Evolutionary conservation across 2,797 vertebrate species (phyloP).

Genomic region (Phataginus tricuspis): DNA sequence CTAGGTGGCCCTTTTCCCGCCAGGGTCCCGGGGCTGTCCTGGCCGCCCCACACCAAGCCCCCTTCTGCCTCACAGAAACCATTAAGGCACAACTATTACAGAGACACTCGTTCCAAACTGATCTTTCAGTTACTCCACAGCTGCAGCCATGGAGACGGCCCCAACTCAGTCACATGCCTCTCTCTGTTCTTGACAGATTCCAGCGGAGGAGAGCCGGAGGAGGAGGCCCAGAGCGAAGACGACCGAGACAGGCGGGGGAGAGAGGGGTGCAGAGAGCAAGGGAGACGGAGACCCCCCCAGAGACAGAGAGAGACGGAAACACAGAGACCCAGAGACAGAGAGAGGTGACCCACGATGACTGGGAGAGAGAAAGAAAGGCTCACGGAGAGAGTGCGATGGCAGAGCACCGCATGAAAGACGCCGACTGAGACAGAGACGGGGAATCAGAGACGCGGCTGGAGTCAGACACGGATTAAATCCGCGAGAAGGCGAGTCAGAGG

Average conservation of each 20-base stretch:
- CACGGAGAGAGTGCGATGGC: fast-evolving
- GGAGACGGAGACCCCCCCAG: background rate
- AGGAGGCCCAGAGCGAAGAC: background rate
- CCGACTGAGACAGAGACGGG: background rate
- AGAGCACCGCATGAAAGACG: background rate
- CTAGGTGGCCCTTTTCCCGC: background rate
- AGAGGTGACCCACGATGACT: background rate
- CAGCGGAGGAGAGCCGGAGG: background rate
- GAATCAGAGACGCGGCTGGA: background rate
- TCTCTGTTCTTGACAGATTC: constrained; percentile 72
- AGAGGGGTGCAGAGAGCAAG: background rate
- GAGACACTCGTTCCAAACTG: constrained; percentile 67
- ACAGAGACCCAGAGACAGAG: background rate
- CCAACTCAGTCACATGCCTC: constrained; percentile 72
- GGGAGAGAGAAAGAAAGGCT: background rate
- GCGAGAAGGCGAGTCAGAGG: background rate
- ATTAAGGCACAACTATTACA: constrained; percentile 65
- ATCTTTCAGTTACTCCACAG: constrained; percentile 62
- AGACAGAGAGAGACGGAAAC: background rate
- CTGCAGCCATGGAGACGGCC: constrained; percentile 79
- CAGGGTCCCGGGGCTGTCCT: background rate
- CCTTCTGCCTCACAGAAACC: constrained; percentile 46
- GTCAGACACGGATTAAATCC: background rate
- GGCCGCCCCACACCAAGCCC: background rate
- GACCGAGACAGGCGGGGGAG: background rate